Percentiles rank a stretch among this genome's conserved stretches.
Evolutionary conservation across 2,113 vertebrate species (phyloP).

Genomic region (Paramormyrops kingsleyae): DNA sequence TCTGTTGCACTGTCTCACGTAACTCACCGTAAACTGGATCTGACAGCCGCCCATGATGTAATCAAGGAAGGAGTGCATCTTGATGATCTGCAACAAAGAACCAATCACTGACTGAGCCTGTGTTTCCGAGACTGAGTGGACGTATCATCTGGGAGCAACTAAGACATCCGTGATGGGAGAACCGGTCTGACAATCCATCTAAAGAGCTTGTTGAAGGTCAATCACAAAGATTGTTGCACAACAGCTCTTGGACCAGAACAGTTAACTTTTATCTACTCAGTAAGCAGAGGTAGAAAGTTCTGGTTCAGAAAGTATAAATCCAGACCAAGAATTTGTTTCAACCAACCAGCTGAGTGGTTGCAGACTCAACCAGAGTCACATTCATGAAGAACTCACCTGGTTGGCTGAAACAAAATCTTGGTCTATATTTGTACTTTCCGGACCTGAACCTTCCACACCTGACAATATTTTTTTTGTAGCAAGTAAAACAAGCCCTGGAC

Average conservation of each 20-base stretch:
- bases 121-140: not conserved
- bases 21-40: conserved; percentile 97
- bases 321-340: not conserved
- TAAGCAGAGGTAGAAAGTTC: not conserved
- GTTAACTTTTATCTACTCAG: not conserved
- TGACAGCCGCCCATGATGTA: conserved; percentile 99
- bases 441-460: not conserved
- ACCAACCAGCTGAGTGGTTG: not conserved
- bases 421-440: not conserved
- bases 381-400: not conserved
- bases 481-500: not conserved
- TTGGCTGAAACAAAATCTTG: not conserved
- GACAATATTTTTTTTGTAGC: not conserved
- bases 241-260: not conserved
- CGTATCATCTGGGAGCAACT: not conserved
- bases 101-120: not conserved
- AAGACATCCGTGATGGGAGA: not conserved
- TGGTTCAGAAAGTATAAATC: not conserved
- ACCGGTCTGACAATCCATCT: not conserved
- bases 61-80: conserved; percentile 99
- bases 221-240: not conserved
- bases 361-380: not conserved
- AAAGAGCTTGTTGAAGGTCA: not conserved
- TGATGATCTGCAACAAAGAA: conserved; percentile 76
- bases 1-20: not conserved